Evolutionary conservation across 1,140 invertebrate genomes (phyloP), one percentile per base, ranked within the genome.

Genomic region (Drosophila mojavensis): DNA sequence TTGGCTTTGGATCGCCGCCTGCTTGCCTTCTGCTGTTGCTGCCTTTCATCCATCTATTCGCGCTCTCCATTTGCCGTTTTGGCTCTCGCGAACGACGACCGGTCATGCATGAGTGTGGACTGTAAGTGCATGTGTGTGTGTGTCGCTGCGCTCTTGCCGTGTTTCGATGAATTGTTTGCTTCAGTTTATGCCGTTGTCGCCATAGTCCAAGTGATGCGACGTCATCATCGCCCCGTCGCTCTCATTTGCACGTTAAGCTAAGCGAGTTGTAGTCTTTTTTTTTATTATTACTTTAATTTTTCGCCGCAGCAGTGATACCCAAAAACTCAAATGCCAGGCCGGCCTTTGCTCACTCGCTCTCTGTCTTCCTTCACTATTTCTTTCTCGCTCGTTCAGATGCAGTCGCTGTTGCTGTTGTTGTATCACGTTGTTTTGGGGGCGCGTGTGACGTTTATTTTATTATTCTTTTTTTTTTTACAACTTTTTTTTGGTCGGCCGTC

Each of bases 161-260:
- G 60, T 55, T 74, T 78, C 70, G 70, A 68, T 68, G 75, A 73
- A 73, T 78, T 78, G 70, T 75, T 78, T 75, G 63, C 71, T 77
- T 77, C 70, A 73, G 20, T 75, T 76, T 79, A 15, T 63, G 50
- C 63, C 60, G 43, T 43, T 59, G 30, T 43, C 53, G 61, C 55
- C 55, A 33, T 36, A 55, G 53, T 67, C 26, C 45, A 48, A 43
- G 28, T 73, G 47, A 53, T 33, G 59, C 51, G 64, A 55, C 61
- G 60, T 63, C 73, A 48, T 70, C 64, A 54, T 50, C 60, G 51
- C 45, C 60, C 45, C 60, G 55, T 75, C 64, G 60, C 50, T 75
- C 79, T 83, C 77, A 89, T 88, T 86, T 88, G 79, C 84, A 89
- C 83, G 79, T 89, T 77, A 78, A 79, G 62, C 75, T 77, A 74